These are phyloP conservation scores for Ectobius pallidus DNA, from an alignment of 2,888 invertebrate genomes.

Conservation along the genomic window DNA sequence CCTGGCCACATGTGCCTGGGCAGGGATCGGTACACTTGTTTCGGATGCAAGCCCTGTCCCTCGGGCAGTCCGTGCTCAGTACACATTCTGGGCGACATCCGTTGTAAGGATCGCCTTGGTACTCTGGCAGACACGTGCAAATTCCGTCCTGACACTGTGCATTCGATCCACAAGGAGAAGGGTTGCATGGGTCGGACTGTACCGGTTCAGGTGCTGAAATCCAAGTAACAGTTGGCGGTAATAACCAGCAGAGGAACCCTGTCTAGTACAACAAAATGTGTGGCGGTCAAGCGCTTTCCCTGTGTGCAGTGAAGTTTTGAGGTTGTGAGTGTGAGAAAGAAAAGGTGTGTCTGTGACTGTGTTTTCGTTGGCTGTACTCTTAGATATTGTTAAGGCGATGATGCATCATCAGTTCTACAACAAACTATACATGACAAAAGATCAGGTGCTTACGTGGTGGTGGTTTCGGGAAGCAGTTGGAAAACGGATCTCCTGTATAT, in stretches of 20 bases:
- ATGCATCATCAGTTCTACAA: slow-evolving; percentile 12
- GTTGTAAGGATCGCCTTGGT: slow-evolving; percentile 68
- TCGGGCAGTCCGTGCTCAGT: slow-evolving; percentile 69
- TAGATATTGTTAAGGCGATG: background rate
- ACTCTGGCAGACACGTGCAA: slow-evolving; percentile 73
- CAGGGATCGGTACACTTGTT: slow-evolving; percentile 76
- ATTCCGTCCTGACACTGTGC: slow-evolving; percentile 60
- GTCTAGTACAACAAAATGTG: background rate
- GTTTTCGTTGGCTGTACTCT: background rate
- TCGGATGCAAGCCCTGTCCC: slow-evolving; percentile 68
- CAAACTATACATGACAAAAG: background rate
- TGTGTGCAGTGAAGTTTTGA: background rate
- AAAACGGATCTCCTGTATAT: slow-evolving; percentile 79
- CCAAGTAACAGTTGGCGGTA: slow-evolving; percentile 1
- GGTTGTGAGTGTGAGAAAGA: background rate
- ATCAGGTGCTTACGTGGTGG: slow-evolving; percentile 58
- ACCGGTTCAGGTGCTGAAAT: slow-evolving; percentile 55
- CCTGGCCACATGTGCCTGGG: slow-evolving; percentile 71
- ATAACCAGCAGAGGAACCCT: background rate
- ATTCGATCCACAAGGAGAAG: slow-evolving; percentile 50
- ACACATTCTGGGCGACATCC: slow-evolving; percentile 71
- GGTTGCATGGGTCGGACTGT: slow-evolving; percentile 68
- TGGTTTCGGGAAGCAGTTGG: slow-evolving; percentile 66
- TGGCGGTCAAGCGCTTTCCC: background rate
- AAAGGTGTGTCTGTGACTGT: background rate